phyloP scores from a whole-genome alignment of 1,140 invertebrate species.

The Oppia nitens region DNA sequence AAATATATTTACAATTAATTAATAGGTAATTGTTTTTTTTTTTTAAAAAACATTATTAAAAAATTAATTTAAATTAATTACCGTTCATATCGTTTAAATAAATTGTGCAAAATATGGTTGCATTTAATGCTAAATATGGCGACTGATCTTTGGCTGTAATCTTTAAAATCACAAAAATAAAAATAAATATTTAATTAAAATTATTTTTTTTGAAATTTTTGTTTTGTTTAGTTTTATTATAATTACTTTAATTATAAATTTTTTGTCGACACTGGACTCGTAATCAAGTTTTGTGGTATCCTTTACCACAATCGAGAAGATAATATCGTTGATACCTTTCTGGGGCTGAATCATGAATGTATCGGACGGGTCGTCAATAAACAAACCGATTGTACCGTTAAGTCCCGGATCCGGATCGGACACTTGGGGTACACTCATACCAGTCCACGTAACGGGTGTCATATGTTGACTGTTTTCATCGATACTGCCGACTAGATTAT shows the following conservation, averaged over 20 bases:
- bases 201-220: no score
- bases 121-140: conserved; percentile 36
- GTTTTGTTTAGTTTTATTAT: neutral
- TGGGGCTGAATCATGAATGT: conserved; percentile 72
- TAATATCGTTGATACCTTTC: conserved; percentile 59
- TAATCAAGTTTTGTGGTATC: conserved; percentile 38
- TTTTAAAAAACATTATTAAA: neutral
- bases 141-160: conserved; percentile 51
- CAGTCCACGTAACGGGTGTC: conserved; percentile 18
- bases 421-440: conserved; percentile 7
- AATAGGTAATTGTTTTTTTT: neutral
- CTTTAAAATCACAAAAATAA: conserved; percentile 27
- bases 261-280: neutral
- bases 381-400: conserved; percentile 62
- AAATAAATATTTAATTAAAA: neutral
- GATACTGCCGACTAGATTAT: conserved; percentile 50
- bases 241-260: neutral
- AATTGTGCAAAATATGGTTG: conserved; percentile 52
- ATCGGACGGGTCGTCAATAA: conserved; percentile 57
- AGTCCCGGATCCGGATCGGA: conserved; percentile 36
- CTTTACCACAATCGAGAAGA: conserved; percentile 62
- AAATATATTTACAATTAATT: neutral
- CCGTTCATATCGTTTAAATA: conserved; percentile 69
- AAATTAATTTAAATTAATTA: neutral
- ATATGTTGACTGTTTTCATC: conserved; percentile 59